These are phyloP conservation scores for Sebastiscus tertius DNA, from an alignment of 2,797 vertebrate genomes.

Conservation along the genomic window DNA sequence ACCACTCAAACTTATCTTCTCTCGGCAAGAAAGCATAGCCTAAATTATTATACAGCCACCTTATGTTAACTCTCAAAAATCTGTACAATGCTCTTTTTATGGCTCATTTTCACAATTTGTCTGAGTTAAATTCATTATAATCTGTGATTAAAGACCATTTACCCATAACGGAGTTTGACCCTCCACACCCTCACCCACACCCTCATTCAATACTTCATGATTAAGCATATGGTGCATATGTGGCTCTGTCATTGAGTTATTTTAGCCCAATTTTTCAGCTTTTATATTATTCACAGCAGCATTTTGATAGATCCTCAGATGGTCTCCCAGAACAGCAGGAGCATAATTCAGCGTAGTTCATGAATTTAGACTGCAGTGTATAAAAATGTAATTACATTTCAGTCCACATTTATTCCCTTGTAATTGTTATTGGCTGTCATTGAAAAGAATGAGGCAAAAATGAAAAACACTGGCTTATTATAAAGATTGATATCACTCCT, in stretches of 20 bases:
- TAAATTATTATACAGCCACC: too few species aligned
- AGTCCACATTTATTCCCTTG: background rate
- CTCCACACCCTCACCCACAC: background rate
- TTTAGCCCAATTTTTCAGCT: background rate
- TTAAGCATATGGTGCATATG: constrained; percentile 1
- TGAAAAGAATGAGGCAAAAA: background rate
- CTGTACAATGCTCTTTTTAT: background rate
- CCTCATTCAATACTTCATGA: constrained; percentile 16
- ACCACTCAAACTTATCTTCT: too few species aligned
- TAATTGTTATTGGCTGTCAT: background rate
- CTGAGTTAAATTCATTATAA: constrained; percentile 26
- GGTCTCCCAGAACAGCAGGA: background rate
- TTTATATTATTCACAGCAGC: background rate
- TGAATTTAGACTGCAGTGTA: background rate
- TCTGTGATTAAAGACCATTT: constrained; percentile 20
- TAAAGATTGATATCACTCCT: background rate
- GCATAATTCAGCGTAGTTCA: background rate
- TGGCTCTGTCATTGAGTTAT: background rate
- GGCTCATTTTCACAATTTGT: background rate
- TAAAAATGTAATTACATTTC: background rate
- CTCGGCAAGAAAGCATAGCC: too few species aligned
- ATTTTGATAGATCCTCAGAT: background rate
- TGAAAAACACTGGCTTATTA: background rate
- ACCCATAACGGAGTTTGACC: constrained; percentile 20
- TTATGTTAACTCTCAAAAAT: constrained; percentile 23